A percentile compares a stretch with the other conserved stretches of the same genome.
These are phyloP conservation scores for Eumerus sabulonum DNA, from an alignment of 2,888 invertebrate species.

Conservation along the genomic window DNA sequence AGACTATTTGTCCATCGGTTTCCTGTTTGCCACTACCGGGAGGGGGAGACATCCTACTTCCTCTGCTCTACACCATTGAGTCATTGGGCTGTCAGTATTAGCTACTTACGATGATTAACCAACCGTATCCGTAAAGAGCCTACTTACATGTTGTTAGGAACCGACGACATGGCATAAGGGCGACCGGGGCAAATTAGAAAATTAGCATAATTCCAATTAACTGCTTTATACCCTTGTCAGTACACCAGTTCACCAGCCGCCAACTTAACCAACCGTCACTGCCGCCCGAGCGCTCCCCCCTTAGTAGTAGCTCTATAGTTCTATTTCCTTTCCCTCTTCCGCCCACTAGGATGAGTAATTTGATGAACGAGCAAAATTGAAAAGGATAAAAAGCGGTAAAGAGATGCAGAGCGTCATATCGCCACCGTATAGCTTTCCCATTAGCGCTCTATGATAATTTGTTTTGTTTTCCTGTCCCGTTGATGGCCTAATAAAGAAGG, in stretches of 20 bases:
- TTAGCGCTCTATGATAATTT: constrained; percentile 33
- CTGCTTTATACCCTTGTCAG: constrained; percentile 28
- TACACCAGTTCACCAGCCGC: background rate
- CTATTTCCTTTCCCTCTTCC: constrained; percentile 14
- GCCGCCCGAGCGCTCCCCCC: too few relatives aligned
- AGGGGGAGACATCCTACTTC: too few relatives aligned
- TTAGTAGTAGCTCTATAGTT: too few relatives aligned
- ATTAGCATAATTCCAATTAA: constrained; percentile 58
- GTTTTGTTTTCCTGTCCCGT: constrained; percentile 23
- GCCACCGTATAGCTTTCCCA: constrained; percentile 37
- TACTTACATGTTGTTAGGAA: background rate
- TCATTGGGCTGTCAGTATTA: constrained; percentile 11
- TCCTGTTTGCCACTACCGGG: too few relatives aligned
- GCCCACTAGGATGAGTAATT: constrained; percentile 46
- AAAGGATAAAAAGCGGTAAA: constrained; percentile 26
- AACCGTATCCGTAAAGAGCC: too few relatives aligned
- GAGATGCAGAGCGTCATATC: background rate
- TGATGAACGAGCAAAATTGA: constrained; percentile 43
- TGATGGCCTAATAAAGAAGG: constrained; percentile 9
- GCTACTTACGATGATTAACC: constrained; percentile 18
- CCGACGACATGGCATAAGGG: too few relatives aligned
- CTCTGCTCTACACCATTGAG: constrained; percentile 5
- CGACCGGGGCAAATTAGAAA: constrained; percentile 31
- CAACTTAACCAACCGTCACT: too few relatives aligned
- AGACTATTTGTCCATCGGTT: too few relatives aligned